Conservation (phyloP, 2,113 vertebrate genomes). For the Brachionichthys hirsutus region DNA sequence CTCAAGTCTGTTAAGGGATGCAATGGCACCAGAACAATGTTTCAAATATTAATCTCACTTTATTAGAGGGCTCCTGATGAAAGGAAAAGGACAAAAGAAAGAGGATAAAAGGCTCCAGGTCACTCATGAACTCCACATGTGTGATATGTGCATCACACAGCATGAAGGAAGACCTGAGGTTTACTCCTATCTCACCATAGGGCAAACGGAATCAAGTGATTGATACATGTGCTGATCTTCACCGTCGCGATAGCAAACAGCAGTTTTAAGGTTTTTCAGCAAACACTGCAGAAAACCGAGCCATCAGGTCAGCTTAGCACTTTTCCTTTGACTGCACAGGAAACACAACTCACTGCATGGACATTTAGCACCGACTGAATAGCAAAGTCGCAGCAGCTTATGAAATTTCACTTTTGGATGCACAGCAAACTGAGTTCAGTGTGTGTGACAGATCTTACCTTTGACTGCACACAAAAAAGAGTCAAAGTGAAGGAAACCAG, state of each 20-base stretch:
- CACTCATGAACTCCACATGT: constrained; percentile 21
- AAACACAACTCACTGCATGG: constrained; percentile 28
- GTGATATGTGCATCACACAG: constrained; percentile 7
- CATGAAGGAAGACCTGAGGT: constrained; percentile 16
- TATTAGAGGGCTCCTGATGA: constrained; percentile 6
- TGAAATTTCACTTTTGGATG: constrained; percentile 40
- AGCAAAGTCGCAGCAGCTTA: constrained; percentile 19
- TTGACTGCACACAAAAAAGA: constrained; percentile 82
- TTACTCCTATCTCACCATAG: constrained; percentile 32
- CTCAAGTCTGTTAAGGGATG: neutral
- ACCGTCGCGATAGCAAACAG: constrained; percentile 45
- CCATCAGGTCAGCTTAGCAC: constrained; percentile 31
- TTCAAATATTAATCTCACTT: constrained; percentile 13
- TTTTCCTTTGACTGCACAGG: constrained; percentile 31
- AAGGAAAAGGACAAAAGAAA: constrained; percentile 4
- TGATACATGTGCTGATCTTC: constrained; percentile 50
- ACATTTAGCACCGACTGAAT: constrained; percentile 25
- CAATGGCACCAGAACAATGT: neutral
- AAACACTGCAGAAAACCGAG: constrained; percentile 6
- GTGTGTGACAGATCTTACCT: constrained; percentile 69
- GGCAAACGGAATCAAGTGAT: constrained; percentile 48
- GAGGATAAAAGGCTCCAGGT: constrained; percentile 10
- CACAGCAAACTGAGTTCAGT: constrained; percentile 32
- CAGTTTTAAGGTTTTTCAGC: constrained; percentile 27
- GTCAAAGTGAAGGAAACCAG: constrained; percentile 75